phyloP scores from a whole-genome alignment of 2,888 invertebrate species.

The Tipula confusa region DNA sequence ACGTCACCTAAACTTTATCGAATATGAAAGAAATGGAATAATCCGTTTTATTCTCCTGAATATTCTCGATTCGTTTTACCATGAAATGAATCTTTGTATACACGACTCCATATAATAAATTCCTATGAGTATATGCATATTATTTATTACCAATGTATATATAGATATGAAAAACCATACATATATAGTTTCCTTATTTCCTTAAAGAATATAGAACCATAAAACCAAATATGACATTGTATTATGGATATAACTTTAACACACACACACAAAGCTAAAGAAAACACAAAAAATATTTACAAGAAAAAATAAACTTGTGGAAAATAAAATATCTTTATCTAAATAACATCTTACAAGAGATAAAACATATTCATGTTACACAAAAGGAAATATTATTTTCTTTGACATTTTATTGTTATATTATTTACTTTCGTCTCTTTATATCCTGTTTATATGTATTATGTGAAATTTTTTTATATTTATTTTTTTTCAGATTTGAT shows the following conservation, averaged over 20 bases:
- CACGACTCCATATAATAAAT: background rate
- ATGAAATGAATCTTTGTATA: background rate
- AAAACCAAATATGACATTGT: background rate
- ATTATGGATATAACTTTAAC: background rate
- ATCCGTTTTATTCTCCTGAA: background rate
- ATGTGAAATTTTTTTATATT: background rate
- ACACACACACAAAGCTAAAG: background rate
- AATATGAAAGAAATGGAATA: background rate
- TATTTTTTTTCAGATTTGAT: conserved; percentile 67
- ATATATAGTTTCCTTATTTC: background rate
- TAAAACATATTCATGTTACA: background rate
- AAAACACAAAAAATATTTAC: background rate
- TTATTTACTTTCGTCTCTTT: background rate
- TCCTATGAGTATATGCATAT: background rate
- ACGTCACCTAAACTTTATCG: background rate
- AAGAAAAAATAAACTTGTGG: background rate
- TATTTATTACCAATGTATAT: background rate
- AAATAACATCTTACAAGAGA: background rate
- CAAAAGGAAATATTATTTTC: conserved; percentile 16
- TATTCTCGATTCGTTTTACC: background rate
- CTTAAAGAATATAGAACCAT: background rate
- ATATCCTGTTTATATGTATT: no score
- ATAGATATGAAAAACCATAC: no score
- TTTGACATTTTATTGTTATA: conserved; percentile 17
- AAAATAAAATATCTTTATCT: background rate